Evolutionary conservation across 2,888 invertebrate species (phyloP).

Genomic region (Diadegma fenestrale): DNA sequence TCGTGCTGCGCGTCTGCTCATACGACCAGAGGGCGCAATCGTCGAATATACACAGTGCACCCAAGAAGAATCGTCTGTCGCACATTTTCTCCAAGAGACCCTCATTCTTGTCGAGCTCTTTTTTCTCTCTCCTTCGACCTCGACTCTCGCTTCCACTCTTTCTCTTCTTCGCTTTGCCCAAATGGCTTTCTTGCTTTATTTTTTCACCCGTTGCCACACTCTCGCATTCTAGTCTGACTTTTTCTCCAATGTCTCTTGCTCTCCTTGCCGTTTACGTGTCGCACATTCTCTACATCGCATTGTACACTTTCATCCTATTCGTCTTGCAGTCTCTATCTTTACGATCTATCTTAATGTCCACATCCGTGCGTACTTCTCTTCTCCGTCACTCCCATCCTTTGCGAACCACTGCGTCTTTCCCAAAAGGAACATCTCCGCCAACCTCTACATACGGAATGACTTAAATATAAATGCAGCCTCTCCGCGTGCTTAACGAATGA

Average conservation of each 20-base stretch:
- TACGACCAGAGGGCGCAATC: constrained; percentile 31
- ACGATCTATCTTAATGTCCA: constrained; percentile 40
- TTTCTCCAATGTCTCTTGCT: constrained; percentile 24
- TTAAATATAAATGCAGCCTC: constrained; percentile 25
- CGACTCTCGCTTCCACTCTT: constrained; percentile 1
- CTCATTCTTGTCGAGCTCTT: constrained; percentile 19
- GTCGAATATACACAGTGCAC: constrained; percentile 36
- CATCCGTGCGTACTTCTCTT: constrained; percentile 46
- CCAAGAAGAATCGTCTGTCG: constrained; percentile 30
- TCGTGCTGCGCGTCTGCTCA: constrained; percentile 19
- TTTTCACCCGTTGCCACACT: constrained; percentile 30
- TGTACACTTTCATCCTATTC: constrained; percentile 2
- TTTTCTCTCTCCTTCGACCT: not conserved
- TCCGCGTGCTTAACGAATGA: not conserved
- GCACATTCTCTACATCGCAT: constrained; percentile 27
- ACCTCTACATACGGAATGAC: constrained; percentile 7
- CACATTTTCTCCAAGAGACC: constrained; percentile 33
- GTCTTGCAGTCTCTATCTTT: constrained; percentile 13
- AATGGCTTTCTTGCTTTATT: constrained; percentile 40
- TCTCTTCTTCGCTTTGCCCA: constrained; percentile 23
- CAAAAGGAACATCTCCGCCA: not conserved
- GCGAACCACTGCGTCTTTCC: not conserved
- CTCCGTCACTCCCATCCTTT: constrained; percentile 34
- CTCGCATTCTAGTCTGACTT: constrained; percentile 16
- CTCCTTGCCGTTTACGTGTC: constrained; percentile 27